phyloP scores from a whole-genome alignment of 2,888 invertebrate genomes.

The Apocheima hispidaria region DNA sequence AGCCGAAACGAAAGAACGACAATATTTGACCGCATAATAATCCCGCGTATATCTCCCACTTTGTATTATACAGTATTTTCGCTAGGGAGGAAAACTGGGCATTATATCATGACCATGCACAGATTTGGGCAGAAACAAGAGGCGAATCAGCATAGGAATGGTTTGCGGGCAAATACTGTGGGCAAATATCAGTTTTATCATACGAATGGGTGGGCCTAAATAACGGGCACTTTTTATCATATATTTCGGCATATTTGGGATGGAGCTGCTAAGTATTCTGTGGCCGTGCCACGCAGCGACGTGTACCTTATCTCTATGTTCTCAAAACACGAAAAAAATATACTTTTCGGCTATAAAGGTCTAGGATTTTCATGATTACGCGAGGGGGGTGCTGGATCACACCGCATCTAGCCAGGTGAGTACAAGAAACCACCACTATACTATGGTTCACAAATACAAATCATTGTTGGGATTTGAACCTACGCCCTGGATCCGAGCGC shows the following conservation, averaged over 20 bases:
- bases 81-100: conserved; percentile 61
- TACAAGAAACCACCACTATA: no score
- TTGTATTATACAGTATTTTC: conserved; percentile 58
- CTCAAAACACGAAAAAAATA: conserved; percentile 60
- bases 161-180: conserved; percentile 80
- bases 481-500: no score
- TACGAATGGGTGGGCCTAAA: conserved; percentile 83
- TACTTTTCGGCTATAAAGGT: conserved; percentile 28
- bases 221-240: conserved; percentile 80
- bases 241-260: conserved; percentile 55
- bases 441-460: no score
- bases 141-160: conserved; percentile 84
- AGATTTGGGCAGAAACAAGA: conserved; percentile 82
- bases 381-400: no score
- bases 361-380: background rate
- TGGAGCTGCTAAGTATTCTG: background rate
- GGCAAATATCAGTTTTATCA: conserved; percentile 75
- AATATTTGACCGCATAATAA: conserved; percentile 55
- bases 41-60: conserved; percentile 55
- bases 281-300: conserved; percentile 68
- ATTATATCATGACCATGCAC: conserved; percentile 76
- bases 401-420: no score
- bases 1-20: conserved; percentile 55
- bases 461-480: no score
- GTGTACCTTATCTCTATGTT: conserved; percentile 50